Evolutionary conservation across 2,888 invertebrate genomes (phyloP).

Genomic region (Brenthis hecate): DNA sequence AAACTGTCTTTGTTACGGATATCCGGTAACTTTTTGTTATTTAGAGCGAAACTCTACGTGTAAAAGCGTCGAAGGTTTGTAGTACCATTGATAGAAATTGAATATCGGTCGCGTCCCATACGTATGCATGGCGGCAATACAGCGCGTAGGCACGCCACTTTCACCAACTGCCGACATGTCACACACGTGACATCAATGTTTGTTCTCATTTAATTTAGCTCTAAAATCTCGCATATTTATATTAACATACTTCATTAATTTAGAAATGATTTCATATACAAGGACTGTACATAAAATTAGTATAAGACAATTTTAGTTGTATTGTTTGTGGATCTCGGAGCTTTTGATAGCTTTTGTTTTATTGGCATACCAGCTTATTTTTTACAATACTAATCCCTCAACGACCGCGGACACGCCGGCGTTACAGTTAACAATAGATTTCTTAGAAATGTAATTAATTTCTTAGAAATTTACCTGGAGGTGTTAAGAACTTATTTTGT

Average conservation of each 20-base stretch:
- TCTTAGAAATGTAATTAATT: too few species aligned
- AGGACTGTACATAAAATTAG: neutral
- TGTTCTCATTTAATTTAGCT: conserved; percentile 46
- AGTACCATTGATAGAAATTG: conserved; percentile 67
- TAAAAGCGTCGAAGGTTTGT: conserved; percentile 65
- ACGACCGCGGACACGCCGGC: too few species aligned
- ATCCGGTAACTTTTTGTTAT: conserved; percentile 73
- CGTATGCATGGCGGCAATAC: conserved; percentile 45
- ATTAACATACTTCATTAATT: too few species aligned
- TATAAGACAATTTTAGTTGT: too few species aligned
- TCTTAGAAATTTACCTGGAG: too few species aligned
- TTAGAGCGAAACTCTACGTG: conserved; percentile 71
- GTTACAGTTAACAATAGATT: too few species aligned
- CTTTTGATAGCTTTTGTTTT: too few species aligned
- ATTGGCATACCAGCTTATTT: too few species aligned
- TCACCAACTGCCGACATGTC: conserved; percentile 64
- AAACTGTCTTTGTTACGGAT: conserved; percentile 55
- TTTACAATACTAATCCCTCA: too few species aligned
- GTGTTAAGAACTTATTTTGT: too few species aligned
- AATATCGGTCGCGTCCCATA: conserved; percentile 60
- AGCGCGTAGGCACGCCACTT: conserved; percentile 54
- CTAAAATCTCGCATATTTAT: conserved; percentile 19
- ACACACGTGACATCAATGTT: conserved; percentile 64
- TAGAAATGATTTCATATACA: neutral
- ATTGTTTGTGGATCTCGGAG: too few species aligned